Conservation (phyloP, 2,113 vertebrate species). For the Odobenus rosmarus region DNA sequence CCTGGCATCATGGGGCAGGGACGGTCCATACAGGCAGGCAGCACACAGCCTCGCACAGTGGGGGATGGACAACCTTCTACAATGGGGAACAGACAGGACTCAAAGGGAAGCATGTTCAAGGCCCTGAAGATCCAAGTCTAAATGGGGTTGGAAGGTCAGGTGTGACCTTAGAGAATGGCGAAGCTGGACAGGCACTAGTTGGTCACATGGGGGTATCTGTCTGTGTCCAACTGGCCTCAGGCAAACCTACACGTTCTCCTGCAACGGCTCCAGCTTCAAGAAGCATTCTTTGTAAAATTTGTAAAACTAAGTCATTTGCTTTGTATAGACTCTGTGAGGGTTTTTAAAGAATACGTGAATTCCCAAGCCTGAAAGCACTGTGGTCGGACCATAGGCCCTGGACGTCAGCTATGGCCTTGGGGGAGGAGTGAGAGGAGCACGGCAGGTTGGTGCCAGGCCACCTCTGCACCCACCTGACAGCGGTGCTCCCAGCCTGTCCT, state of each 20-base stretch:
- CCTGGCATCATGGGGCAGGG: neutral
- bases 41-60: neutral
- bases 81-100: neutral
- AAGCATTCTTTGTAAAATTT: neutral
- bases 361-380: neutral
- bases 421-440: neutral
- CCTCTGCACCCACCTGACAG: neutral
- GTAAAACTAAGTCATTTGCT: neutral
- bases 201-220: neutral
- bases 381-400: neutral
- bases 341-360: too few species aligned
- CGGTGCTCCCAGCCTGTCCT: neutral
- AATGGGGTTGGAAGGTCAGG: neutral
- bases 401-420: neutral
- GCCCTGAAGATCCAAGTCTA: neutral
- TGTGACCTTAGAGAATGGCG: neutral
- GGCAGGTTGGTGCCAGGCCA: neutral
- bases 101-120: neutral
- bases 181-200: neutral
- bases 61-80: too few species aligned
- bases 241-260: too few species aligned
- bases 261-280: neutral
- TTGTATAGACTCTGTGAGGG: too few species aligned
- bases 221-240: neutral
- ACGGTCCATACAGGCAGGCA: neutral